Evolutionary conservation across 2,888 invertebrate species (phyloP).

Genomic region (Cryptocephalus moraei): DNA sequence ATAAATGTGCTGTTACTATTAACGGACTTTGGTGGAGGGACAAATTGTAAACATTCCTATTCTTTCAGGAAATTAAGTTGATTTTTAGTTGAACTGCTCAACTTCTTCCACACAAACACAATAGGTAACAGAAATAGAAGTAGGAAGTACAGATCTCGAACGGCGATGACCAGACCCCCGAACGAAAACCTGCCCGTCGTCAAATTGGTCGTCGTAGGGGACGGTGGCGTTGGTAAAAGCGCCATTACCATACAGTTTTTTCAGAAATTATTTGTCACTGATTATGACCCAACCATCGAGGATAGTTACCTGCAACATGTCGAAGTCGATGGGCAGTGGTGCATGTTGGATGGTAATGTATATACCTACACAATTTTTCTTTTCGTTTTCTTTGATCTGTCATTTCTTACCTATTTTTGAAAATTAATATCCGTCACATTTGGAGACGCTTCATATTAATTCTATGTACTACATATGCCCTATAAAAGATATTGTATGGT

Average conservation of each 20-base stretch:
- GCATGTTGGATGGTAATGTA: constrained; percentile 70
- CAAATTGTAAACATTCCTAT: background rate
- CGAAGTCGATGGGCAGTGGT: constrained; percentile 87
- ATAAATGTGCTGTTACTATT: no score
- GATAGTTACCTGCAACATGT: constrained; percentile 92
- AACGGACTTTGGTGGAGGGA: no score
- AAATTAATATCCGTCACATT: no score
- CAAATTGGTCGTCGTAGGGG: constrained; percentile 87
- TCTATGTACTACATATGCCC: no score
- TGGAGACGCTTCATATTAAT: no score
- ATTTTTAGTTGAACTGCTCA: background rate
- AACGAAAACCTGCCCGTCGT: constrained; percentile 66
- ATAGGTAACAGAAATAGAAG: background rate
- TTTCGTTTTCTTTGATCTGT: no score
- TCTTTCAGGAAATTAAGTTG: background rate
- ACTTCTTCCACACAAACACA: background rate
- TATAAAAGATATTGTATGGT: no score
- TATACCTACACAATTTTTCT: constrained; percentile 8
- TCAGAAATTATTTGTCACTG: constrained; percentile 88
- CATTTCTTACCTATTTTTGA: no score
- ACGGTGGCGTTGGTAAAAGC: constrained; percentile 91
- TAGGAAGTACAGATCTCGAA: background rate
- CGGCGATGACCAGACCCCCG: constrained; percentile 54
- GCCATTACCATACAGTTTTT: constrained; percentile 96
- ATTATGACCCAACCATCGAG: constrained; percentile 93